Base-by-base conservation (phyloP, 2,113 vertebrate species). In the Rallus limicola region DNA sequence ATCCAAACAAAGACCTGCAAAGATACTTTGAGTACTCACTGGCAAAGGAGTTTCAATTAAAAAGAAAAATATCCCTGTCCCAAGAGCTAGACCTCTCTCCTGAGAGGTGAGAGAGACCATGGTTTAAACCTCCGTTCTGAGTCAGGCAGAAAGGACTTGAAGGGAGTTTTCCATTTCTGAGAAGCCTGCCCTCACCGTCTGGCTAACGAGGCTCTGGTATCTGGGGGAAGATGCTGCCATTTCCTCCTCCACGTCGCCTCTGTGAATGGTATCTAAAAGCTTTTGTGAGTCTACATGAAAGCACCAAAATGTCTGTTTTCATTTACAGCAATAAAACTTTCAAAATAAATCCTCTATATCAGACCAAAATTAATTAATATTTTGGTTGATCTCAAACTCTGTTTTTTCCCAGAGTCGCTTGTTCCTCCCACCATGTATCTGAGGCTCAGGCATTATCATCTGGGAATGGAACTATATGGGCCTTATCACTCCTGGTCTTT, bases 261-360 rank as follows among this genome's bases (percentile, higher is more conserved):
- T 91, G 26, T 55, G 50, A 86, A 83, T 46, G 16, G 71, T 50
- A 93, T 48, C 48, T 65, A 75, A 92, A 86, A 56, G 40, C 26
- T 91, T 93, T 59, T 71, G 36, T 52, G 26, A 91, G 42, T 52
- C 77, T 53, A 82, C 28, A 31, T 8, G 34, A 86, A 91, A 93
- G 68, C 52, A 88, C 8, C 16, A 34, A 82, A 68, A 91, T 38
- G 16, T 24, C 56, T 16, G 5, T 36, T 88, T 88, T 85, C 44
- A 83, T 78, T 86, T 75, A 81, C 60, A 91, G 42, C 38, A 56
- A 23, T 56, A 70, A 93, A 93, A 86, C 36, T 70, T 86, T 29
- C 31, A 74, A 84, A 92, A 78, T 42, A 78, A 93, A 81, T 64
- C 33, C 52, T 81, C 53, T 3, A 6, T 53, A 86, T 83, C 80